Evolutionary conservation across 2,113 vertebrate species (phyloP).

Genomic region (Apteryx mantelli): DNA sequence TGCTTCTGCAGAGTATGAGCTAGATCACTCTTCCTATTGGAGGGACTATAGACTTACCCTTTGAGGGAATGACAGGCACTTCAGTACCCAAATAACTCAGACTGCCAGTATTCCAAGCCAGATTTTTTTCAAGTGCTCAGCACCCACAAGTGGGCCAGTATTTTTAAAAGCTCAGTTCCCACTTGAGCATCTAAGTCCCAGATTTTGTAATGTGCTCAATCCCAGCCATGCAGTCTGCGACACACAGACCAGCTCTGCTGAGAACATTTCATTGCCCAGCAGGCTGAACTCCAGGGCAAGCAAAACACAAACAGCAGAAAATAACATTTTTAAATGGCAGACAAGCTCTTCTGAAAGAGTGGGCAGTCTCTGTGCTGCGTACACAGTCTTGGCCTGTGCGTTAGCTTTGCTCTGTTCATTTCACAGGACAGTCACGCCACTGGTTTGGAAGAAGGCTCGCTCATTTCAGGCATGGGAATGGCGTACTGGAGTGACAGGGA

Average conservation of each 20-base stretch:
- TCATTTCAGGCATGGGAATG: neutral
- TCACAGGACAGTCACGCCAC: neutral
- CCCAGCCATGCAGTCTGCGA: neutral
- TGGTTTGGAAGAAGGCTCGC: neutral
- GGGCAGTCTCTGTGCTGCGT: too few species aligned
- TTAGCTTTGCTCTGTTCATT: neutral
- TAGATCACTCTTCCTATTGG: neutral
- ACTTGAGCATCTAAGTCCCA: neutral
- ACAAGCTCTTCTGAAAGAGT: neutral
- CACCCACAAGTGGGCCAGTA: neutral
- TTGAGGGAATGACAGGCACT: neutral
- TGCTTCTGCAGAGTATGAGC: neutral
- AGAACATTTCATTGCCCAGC: neutral
- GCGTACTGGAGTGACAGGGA: too few species aligned
- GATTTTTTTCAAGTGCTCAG: neutral
- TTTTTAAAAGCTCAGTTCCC: neutral
- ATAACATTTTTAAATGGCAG: neutral
- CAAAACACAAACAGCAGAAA: neutral
- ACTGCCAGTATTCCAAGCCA: neutral
- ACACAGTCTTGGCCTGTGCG: neutral
- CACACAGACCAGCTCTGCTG: neutral
- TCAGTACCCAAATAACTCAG: neutral
- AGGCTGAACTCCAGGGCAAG: neutral
- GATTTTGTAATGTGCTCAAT: neutral
- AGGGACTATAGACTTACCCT: neutral